Evolutionary conservation across 1,140 invertebrate genomes (phyloP), one percentile per base, ranked within the genome.

Genomic region (Tribolium castaneum): DNA sequence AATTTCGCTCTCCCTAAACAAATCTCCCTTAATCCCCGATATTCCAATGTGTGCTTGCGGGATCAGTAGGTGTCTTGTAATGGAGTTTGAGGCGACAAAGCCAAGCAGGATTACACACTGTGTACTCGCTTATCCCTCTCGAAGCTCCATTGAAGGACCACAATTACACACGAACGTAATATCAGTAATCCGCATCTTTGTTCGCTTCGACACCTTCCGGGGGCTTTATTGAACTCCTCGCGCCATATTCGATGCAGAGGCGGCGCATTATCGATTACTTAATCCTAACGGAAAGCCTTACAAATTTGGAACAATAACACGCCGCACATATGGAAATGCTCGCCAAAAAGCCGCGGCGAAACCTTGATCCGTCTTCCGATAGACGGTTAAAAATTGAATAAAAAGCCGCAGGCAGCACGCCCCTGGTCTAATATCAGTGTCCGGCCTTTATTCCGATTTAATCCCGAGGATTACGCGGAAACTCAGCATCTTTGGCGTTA

Each of bases 401-500:
- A 30, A 30, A 30, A 30, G 25, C 12, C 56, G 56, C 39, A 45
- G n/a, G 39, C 5, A 45, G 39, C n/a, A 45, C 39, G 39, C 39
- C 39, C 2, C 39, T 45, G 39, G 39, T 10, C n/a, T 45, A 45
- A 62, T 34, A 14, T 70, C 45, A 39, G 75, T 70, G 75, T 70
- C 75, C 75, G 25, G 49, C 59, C 13, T 76, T 76, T 66, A 76
- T 76, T 76, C 52, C 30, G 39, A 16, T 76, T 76, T 76, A 76
- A 76, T 76, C 75, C 75, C 75, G 59, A 30, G 75, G 75, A 76
- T 76, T 76, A 76, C 35, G 22, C 16, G 75, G 75, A 76, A 75
- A 76, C 75, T 76, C 75, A 76, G 75, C 75, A 30, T 76, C 66
- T 70, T 76, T 66, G 39, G 59, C 59, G 59, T 66, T 35, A 66